Conservation (phyloP, 2,888 invertebrate species). For the Nomada lathburiana region DNA sequence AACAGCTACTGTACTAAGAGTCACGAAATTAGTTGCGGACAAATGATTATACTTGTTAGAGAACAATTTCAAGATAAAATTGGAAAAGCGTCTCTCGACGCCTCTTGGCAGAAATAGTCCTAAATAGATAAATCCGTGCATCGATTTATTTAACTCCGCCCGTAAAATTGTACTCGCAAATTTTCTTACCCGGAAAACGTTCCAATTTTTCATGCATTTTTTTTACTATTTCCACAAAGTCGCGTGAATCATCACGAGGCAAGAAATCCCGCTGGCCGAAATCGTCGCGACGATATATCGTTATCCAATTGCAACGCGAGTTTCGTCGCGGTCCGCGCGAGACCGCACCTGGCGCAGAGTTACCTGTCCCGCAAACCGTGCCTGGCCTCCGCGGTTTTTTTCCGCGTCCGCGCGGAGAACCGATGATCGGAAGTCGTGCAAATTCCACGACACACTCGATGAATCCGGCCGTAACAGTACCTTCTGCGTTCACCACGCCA, state of each 20-base stretch:
- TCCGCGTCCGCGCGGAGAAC: constrained; percentile 14
- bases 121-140: too few relatives aligned
- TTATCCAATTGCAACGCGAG: constrained; percentile 43
- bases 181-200: too few relatives aligned
- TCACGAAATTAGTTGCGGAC: too few relatives aligned
- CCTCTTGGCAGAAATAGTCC: too few relatives aligned
- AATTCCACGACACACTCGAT: constrained; percentile 38
- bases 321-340: constrained; percentile 50
- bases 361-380: constrained; percentile 18
- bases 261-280: constrained; percentile 42
- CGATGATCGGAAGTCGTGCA: constrained; percentile 63
- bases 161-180: too few relatives aligned
- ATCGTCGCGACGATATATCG: constrained; percentile 32
- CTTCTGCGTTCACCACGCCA: neutral
- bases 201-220: too few relatives aligned
- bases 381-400: constrained; percentile 26
- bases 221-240: constrained; percentile 2
- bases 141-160: too few relatives aligned
- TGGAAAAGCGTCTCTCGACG: too few relatives aligned
- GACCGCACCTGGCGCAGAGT: constrained; percentile 31
- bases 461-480: constrained; percentile 26
- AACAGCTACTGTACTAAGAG: too few relatives aligned
- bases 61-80: too few relatives aligned
- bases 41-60: too few relatives aligned
- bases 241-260: constrained; percentile 27